Evolutionary conservation across 2,888 invertebrate genomes (phyloP).

Genomic region (Scaptomyza flava): DNA sequence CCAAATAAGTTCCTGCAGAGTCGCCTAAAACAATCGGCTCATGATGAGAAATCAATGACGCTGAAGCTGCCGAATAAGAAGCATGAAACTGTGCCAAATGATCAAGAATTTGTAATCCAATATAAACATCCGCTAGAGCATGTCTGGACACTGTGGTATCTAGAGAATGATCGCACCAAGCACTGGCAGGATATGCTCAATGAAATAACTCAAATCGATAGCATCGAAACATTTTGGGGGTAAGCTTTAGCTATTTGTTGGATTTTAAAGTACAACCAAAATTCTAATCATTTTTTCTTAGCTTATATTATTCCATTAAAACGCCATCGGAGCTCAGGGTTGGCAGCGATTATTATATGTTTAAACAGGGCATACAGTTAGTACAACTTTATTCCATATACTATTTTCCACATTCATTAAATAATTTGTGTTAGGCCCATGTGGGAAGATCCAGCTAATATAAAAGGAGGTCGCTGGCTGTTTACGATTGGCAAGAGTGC

Average conservation of each 20-base stretch:
- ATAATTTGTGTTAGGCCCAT: slow-evolving; percentile 74
- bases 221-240: slow-evolving; percentile 83
- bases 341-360: slow-evolving; percentile 70
- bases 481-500: slow-evolving; percentile 54
- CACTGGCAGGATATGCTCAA: slow-evolving; percentile 72
- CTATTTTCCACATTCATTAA: background rate
- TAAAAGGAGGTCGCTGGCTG: slow-evolving; percentile 67
- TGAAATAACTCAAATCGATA: slow-evolving; percentile 69
- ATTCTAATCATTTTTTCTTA: slow-evolving; percentile 85
- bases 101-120: slow-evolving; percentile 40
- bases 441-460: slow-evolving; percentile 71
- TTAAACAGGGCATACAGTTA: slow-evolving; percentile 66
- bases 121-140: slow-evolving; percentile 71
- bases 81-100: slow-evolving; percentile 15
- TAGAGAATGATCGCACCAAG: slow-evolving; percentile 69
- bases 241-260: slow-evolving; percentile 84
- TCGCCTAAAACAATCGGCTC: slow-evolving; percentile 32
- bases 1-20: slow-evolving; percentile 37
- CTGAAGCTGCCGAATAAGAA: slow-evolving; percentile 17
- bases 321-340: slow-evolving; percentile 65
- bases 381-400: background rate
- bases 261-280: background rate
- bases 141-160: slow-evolving; percentile 69
- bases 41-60: slow-evolving; percentile 15
- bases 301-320: slow-evolving; percentile 71